Evolutionary conservation across 2,797 vertebrate genomes (phyloP).

Genomic region (Gadopsis bispinosus): DNA sequence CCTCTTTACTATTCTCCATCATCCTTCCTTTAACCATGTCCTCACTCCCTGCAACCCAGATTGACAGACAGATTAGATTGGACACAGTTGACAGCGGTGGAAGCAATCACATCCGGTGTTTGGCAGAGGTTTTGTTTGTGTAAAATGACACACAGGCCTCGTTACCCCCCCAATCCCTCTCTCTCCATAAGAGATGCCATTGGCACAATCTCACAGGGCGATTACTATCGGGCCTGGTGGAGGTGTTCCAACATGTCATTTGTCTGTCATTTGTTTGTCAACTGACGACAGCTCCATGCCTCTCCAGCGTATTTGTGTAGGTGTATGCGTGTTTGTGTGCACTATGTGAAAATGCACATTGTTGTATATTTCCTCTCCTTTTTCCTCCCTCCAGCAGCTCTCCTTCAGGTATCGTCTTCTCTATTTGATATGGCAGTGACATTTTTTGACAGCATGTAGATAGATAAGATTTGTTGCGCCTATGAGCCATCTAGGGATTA

Average conservation of each 20-base stretch:
- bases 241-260: slow-evolving; percentile 88
- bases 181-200: slow-evolving; percentile 80
- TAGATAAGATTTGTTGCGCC: slow-evolving; percentile 84
- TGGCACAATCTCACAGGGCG: slow-evolving; percentile 84
- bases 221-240: slow-evolving; percentile 86
- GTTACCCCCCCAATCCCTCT: slow-evolving; percentile 13
- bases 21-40: slow-evolving; percentile 72
- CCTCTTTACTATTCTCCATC: slow-evolving; percentile 68
- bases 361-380: slow-evolving; percentile 70
- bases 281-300: slow-evolving; percentile 80
- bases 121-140: slow-evolving; percentile 86
- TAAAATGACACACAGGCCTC: slow-evolving; percentile 85
- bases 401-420: slow-evolving; percentile 82
- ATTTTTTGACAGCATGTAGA: slow-evolving; percentile 88
- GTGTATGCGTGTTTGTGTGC: slow-evolving; percentile 47
- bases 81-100: slow-evolving; percentile 85
- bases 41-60: slow-evolving; percentile 77
- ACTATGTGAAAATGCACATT: slow-evolving; percentile 70
- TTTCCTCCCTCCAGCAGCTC: slow-evolving; percentile 75
- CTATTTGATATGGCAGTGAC: slow-evolving; percentile 85
- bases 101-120: slow-evolving; percentile 87
- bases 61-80: slow-evolving; percentile 89
- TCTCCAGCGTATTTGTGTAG: slow-evolving; percentile 74
- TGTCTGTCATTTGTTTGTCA: slow-evolving; percentile 89
- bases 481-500: slow-evolving; percentile 84